Evolutionary conservation across 2,113 vertebrate species (phyloP).

Genomic region (Kobus ellipsiprymnus): DNA sequence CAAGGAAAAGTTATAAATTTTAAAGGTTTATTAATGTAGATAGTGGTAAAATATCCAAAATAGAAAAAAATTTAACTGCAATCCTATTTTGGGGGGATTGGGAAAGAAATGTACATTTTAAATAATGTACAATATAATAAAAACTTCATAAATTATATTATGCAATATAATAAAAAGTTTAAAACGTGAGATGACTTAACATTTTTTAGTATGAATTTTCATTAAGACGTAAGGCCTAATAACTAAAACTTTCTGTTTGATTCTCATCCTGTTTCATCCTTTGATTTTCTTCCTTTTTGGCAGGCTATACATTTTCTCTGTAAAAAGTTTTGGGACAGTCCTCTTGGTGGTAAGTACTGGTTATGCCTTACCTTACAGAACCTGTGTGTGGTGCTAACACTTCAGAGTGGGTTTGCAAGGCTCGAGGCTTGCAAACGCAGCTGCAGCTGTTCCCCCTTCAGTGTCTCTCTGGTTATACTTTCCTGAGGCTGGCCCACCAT

Average conservation of each 20-base stretch:
- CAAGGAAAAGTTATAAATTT: not conserved
- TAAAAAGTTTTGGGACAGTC: not conserved
- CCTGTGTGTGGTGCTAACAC: not conserved
- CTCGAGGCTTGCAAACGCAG: rapidly evolving
- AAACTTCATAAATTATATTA: not conserved
- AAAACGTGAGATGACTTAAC: not conserved
- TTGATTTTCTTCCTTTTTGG: not conserved
- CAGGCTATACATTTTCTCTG: not conserved
- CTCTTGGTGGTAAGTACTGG: not conserved
- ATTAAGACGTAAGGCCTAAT: not conserved
- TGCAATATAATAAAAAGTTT: not conserved
- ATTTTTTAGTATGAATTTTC: not conserved
- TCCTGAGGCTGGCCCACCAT: not conserved
- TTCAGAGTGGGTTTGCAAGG: not conserved
- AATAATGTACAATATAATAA: not conserved
- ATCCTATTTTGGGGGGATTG: not conserved
- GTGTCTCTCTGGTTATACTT: not conserved
- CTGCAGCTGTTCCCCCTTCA: not conserved
- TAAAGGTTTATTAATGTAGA: not conserved
- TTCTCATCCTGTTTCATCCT: not conserved
- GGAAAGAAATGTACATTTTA: not conserved
- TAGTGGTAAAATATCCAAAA: not conserved
- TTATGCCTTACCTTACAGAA: not conserved
- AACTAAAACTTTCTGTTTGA: not conserved
- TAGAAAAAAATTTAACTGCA: not conserved